These are phyloP conservation scores for Pseudomyrmex concolor DNA, from an alignment of 1,140 invertebrate genomes.

Conservation along the genomic window DNA sequence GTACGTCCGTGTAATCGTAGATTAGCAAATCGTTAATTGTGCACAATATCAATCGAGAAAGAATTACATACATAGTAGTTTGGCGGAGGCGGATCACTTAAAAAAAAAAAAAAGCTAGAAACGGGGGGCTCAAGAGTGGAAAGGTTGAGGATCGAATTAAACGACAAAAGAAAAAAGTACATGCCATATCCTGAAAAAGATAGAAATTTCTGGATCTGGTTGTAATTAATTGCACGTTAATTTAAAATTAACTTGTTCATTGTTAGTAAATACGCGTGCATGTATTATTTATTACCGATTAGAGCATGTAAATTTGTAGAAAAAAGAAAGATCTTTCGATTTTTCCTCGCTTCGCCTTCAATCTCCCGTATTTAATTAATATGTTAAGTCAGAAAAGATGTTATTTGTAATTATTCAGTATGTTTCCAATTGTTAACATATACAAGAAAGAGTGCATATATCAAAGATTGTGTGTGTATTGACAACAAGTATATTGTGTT, in stretches of 20 bases:
- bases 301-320: constrained; percentile 69
- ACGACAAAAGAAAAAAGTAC: constrained; percentile 73
- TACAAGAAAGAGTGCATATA: not conserved
- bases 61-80: constrained; percentile 58
- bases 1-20: constrained; percentile 28
- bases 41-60: constrained; percentile 32
- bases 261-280: constrained; percentile 77
- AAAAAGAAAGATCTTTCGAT: constrained; percentile 73
- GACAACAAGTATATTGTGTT: not conserved
- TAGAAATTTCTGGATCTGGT: constrained; percentile 79
- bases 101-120: constrained; percentile 52
- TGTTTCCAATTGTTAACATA: no score
- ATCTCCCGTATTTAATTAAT: constrained; percentile 14
- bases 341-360: constrained; percentile 67
- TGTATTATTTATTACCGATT: constrained; percentile 67
- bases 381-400: not conserved
- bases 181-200: constrained; percentile 84
- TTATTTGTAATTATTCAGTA: not conserved
- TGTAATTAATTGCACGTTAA: constrained; percentile 70
- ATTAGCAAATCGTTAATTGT: constrained; percentile 64
- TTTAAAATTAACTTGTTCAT: constrained; percentile 32
- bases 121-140: constrained; percentile 15
- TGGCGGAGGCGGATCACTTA: constrained; percentile 57
- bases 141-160: constrained; percentile 53
- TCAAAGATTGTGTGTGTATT: not conserved